phyloP scores from a whole-genome alignment of 2,797 vertebrate species.

The Tachyglossus aculeatus region DNA sequence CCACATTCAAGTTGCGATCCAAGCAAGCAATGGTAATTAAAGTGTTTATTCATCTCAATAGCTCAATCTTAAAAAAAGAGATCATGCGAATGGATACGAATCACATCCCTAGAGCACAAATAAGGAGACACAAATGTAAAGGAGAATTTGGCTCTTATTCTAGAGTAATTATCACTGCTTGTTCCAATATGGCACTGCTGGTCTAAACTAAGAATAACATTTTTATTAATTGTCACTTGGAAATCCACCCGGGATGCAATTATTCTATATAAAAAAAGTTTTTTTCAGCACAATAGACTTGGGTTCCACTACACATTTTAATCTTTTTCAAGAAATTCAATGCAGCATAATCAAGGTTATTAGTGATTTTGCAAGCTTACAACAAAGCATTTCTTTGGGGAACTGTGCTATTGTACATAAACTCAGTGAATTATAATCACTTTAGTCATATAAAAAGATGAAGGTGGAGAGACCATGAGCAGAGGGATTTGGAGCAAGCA shows the following conservation, averaged over 20 bases:
- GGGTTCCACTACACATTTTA: neutral
- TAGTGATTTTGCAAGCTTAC: neutral
- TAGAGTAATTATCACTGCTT: too few relatives aligned
- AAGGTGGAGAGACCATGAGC: too few relatives aligned
- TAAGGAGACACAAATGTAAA: too few relatives aligned
- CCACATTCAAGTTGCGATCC: too few relatives aligned
- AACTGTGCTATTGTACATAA: neutral
- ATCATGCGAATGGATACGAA: too few relatives aligned
- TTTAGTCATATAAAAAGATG: neutral
- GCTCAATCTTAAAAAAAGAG: too few relatives aligned
- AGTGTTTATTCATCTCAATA: too few relatives aligned
- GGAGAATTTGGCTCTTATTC: too few relatives aligned
- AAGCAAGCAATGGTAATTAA: too few relatives aligned
- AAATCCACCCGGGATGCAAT: neutral
- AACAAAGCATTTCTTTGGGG: neutral
- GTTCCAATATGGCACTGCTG: neutral
- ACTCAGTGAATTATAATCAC: neutral
- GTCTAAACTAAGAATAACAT: neutral
- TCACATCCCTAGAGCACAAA: too few relatives aligned
- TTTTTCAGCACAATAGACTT: neutral
- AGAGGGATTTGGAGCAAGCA: neutral
- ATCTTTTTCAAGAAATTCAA: neutral
- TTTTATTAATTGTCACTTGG: neutral
- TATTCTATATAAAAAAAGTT: neutral
- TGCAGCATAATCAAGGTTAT: neutral